These are phyloP conservation scores for Colletes collaris DNA, from an alignment of 2,888 invertebrate species.

Conservation along the genomic window DNA sequence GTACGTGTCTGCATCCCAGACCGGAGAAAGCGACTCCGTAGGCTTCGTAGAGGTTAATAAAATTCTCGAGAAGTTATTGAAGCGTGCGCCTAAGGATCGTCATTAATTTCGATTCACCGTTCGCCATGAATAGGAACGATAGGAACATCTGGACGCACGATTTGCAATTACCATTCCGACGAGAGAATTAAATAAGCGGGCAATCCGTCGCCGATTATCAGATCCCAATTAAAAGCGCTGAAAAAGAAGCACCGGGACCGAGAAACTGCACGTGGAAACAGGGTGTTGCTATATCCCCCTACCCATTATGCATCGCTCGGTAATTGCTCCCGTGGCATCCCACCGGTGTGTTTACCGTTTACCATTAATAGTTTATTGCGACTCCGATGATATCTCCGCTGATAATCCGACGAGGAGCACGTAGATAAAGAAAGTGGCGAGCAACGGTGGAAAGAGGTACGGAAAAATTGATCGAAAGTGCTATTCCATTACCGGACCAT, in stretches of 20 bases:
- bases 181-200: conserved; percentile 38
- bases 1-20: too few relatives aligned
- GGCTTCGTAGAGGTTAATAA: too few relatives aligned
- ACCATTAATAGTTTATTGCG: conserved; percentile 39
- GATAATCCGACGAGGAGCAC: conserved; percentile 14
- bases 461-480: not conserved
- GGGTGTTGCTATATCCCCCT: conserved; percentile 21
- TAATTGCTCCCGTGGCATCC: conserved; percentile 48
- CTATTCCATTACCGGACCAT: not conserved
- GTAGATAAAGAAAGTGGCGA: not conserved
- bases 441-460: not conserved
- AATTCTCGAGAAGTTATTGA: not conserved
- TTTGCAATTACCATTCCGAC: conserved; percentile 5
- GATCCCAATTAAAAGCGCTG: conserved; percentile 46
- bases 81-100: not conserved
- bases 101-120: not conserved
- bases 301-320: conserved; percentile 46
- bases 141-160: conserved; percentile 9
- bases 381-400: conserved; percentile 28
- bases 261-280: conserved; percentile 20
- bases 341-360: conserved; percentile 23
- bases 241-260: conserved; percentile 22
- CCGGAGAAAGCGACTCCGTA: too few relatives aligned
- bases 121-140: not conserved
- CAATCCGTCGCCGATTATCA: conserved; percentile 55